These are phyloP conservation scores for Strigamia transsilvanica DNA, from an alignment of 2,888 invertebrate genomes.

Conservation along the genomic window DNA sequence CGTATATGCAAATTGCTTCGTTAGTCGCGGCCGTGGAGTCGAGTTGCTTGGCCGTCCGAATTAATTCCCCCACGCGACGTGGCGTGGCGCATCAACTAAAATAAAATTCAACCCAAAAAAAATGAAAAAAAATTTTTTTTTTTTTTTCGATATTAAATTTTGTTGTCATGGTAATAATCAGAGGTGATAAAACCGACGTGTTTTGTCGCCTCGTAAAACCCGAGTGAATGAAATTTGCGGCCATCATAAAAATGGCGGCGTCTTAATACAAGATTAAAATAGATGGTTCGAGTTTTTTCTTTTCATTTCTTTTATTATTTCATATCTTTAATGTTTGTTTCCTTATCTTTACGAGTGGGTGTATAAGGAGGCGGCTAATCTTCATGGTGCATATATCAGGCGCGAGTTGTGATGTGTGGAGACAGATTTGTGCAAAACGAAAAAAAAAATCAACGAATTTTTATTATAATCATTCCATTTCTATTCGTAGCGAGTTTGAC, in stretches of 20 bases:
- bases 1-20: not conserved
- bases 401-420: not conserved
- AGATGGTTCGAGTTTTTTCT: not conserved
- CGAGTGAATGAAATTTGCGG: not conserved
- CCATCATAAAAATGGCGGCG: not conserved
- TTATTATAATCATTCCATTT: conserved; percentile 9
- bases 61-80: not conserved
- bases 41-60: not conserved
- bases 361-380: not conserved
- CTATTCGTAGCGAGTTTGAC: conserved; percentile 20
- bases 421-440: not conserved
- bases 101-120: no score
- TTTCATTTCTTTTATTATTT: not conserved
- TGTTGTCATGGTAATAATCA: not conserved
- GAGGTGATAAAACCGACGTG: not conserved
- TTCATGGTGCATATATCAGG: not conserved
- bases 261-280: not conserved
- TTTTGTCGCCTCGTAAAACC: conserved; percentile 5
- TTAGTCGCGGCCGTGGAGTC: not conserved
- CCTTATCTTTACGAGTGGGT: conserved; percentile 3
- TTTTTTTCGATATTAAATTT: not conserved
- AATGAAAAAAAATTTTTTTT: not conserved
- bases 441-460: not conserved
- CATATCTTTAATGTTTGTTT: not conserved
- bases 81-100: not conserved